These are phyloP conservation scores for Phyllotis vaccarum DNA, from an alignment of 2,797 vertebrate genomes.

Conservation along the genomic window DNA sequence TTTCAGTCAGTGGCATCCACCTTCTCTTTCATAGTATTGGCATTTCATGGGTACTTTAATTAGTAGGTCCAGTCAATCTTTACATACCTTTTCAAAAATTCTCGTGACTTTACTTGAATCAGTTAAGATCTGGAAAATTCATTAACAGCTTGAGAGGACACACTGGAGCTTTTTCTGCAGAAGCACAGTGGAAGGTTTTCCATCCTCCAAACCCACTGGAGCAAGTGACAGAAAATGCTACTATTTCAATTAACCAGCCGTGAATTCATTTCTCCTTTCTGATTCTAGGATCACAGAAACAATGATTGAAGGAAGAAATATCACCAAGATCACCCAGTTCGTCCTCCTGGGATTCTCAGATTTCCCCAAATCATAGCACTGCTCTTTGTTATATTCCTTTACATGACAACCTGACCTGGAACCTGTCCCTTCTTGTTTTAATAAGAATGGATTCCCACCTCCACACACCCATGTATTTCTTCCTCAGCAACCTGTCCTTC, in stretches of 20 bases:
- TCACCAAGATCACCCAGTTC: constrained; percentile 41
- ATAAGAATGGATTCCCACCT: constrained; percentile 69
- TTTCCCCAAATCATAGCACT: not conserved
- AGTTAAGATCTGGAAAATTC: not conserved
- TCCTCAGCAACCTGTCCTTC: constrained; percentile 80
- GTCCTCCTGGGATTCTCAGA: constrained; percentile 80
- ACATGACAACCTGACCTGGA: constrained; percentile 71
- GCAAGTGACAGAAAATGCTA: not conserved
- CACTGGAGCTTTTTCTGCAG: not conserved
- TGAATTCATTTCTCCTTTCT: not conserved
- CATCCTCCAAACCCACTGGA: rapidly evolving
- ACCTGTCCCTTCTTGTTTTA: constrained; percentile 73
- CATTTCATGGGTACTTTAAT: not conserved
- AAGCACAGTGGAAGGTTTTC: not conserved
- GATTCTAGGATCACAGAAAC: not conserved
- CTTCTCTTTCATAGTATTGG: not conserved
- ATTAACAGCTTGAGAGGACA: not conserved
- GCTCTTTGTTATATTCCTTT: constrained; percentile 72
- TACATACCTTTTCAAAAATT: not conserved
- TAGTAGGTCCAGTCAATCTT: not conserved
- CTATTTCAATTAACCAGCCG: not conserved
- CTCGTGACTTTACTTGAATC: not conserved
- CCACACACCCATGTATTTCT: constrained; percentile 83
- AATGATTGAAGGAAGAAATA: constrained; percentile 4
- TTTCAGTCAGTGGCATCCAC: not conserved